Percentiles rank a stretch among this genome's conserved stretches.
Conservation (phyloP, 2,113 vertebrate genomes). For the Gallinago jamesoni region DNA sequence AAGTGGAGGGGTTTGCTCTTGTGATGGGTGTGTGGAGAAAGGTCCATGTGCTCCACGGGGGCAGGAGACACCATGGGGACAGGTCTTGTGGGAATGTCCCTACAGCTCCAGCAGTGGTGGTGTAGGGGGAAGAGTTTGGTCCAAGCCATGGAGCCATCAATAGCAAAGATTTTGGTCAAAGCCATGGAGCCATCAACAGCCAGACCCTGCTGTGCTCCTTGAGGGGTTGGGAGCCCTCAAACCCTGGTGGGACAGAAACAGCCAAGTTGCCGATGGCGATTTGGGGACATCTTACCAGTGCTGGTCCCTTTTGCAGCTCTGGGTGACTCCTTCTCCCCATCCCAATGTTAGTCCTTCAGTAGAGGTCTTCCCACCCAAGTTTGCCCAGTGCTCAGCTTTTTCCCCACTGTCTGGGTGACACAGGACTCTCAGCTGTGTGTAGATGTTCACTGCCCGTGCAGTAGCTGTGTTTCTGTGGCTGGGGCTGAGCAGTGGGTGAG, state of each 20-base stretch:
- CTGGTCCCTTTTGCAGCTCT: neutral
- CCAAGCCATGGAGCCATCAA: neutral
- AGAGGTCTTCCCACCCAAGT: neutral
- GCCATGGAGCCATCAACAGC: neutral
- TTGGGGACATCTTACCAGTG: neutral
- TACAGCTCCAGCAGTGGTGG: fast-evolving
- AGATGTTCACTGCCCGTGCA: neutral
- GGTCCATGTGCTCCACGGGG: fast-evolving
- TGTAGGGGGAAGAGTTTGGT: neutral
- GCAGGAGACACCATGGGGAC: neutral
- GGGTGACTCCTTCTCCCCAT: neutral
- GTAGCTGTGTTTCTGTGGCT: neutral
- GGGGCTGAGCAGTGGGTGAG: neutral
- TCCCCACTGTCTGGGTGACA: fast-evolving
- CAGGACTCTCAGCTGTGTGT: neutral
- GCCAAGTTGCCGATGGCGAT: neutral
- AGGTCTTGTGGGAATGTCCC: neutral
- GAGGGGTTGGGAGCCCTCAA: neutral
- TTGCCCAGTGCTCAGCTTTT: neutral
- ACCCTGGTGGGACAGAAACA: neutral
- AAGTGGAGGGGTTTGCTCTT: neutral
- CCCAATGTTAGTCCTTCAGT: neutral
- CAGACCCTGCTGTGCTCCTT: neutral
- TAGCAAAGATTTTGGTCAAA: neutral
- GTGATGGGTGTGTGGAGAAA: neutral